Base-by-base conservation (phyloP, 2,113 vertebrate species). In the Hydropotes inermis region DNA sequence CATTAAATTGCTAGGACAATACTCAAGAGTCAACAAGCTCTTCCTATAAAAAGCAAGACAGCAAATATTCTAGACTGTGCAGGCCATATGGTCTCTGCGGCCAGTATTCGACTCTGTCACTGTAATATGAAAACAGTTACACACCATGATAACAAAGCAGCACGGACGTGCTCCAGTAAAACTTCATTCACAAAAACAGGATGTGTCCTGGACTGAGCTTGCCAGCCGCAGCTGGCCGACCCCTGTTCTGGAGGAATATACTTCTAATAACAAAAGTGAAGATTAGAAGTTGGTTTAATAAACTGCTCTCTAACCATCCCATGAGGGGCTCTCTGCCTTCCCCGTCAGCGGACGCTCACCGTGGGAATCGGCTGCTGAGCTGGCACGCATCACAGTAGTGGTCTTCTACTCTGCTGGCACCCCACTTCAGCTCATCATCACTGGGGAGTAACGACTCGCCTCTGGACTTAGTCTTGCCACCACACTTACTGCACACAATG, bases 311-410 rank as follows among this genome's bases (percentile, higher is more conserved):
- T 78, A 90, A 16, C 33, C 54, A 82, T 15, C 57, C 19, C 10
- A 30, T 6, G 19, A 74, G 85, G 47, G 36, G 36, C 11, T 15
- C 2, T 30, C 28, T 70, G 60, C 67, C 33, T 15, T 67, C 39
- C 3, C 16, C 36, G 16, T 30, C 12, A 39, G 17, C 4, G 7
- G 39, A 45, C 9, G 78, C 98, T 94, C 50, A 99, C 99, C 99
- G 99, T 82, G 99, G 99, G 97, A 99, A 99, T 58, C 99, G 99
- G n/a, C 99, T 99, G 98, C 97, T 98, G 89, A 99, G 87, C 36
- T 98, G 98, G 98, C 99, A 99, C 15, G 96, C 96, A 1, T 96
- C 97, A 97, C 99, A 99, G 98, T 98, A 99, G 98, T 99, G 99
- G 96, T 99, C 99, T 98, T 99, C 99, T 47, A 99, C 99, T 39